Percentiles rank a stretch among this genome's conserved stretches.
Evolutionary conservation across 2,888 invertebrate genomes (phyloP).

Genomic region (Didymodactylos carnosus): DNA sequence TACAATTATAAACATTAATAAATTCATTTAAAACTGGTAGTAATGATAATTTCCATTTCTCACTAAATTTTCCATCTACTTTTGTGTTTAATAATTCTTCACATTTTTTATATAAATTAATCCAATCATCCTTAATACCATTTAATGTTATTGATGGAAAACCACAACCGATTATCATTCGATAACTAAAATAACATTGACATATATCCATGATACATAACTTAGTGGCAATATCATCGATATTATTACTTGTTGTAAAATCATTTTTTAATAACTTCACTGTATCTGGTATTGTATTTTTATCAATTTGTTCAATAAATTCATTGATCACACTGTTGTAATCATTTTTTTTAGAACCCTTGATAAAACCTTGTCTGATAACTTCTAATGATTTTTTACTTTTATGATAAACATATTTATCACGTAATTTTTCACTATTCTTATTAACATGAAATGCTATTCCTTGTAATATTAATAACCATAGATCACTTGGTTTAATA

Average conservation of each 20-base stretch:
- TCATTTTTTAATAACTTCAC: background rate
- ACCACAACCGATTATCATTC: background rate
- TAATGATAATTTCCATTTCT: background rate
- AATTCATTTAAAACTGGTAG: background rate
- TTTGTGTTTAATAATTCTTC: background rate
- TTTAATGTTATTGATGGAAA: conserved; percentile 4
- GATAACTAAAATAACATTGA: conserved; percentile 7
- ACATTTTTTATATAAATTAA: background rate
- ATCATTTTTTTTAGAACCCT: background rate
- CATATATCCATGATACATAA: conserved; percentile 4
- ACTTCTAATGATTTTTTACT: conserved; percentile 6
- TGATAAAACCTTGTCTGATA: conserved; percentile 2
- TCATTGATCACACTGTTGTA: conserved; percentile 4
- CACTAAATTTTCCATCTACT: background rate
- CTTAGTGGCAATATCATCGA: background rate
- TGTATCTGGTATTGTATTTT: background rate
- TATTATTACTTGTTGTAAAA: background rate
- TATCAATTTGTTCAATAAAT: background rate
- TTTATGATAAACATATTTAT: conserved; percentile 4
- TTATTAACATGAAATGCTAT: background rate
- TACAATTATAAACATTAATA: background rate
- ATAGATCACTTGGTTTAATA: background rate
- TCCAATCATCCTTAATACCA: conserved; percentile 3
- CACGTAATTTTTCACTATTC: background rate
- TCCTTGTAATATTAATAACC: conserved; percentile 6